Conservation (phyloP, 2,113 vertebrate species). For the Noturus placidus region DNA sequence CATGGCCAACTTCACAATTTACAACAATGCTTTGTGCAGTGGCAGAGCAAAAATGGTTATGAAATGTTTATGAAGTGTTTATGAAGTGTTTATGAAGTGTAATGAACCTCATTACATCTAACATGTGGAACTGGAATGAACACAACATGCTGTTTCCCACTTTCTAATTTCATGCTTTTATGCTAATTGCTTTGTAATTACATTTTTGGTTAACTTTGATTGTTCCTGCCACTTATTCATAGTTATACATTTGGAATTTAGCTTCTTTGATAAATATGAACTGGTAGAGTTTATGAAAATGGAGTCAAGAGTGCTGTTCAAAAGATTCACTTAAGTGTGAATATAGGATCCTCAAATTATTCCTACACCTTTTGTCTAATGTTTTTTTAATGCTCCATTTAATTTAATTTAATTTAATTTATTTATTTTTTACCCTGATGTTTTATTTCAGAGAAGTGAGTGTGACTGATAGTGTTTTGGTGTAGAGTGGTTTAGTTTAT, state of each 20-base stretch:
- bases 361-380: not conserved
- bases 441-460: not conserved
- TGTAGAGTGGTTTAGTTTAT: not conserved
- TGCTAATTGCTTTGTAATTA: not conserved
- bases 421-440: not conserved
- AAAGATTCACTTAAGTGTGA: not conserved
- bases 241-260: not conserved
- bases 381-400: not conserved
- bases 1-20: not conserved
- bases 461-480: not conserved
- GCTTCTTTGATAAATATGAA: not conserved
- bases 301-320: not conserved
- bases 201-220: not conserved
- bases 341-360: not conserved
- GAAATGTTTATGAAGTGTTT: not conserved
- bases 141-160: not conserved
- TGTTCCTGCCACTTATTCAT: not conserved
- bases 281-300: not conserved
- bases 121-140: not conserved
- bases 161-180: not conserved
- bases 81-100: not conserved
- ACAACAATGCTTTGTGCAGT: not conserved
- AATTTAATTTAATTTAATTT: too few species aligned
- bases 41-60: not conserved
- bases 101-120: not conserved